Evolutionary conservation across 2,797 vertebrate species (phyloP), one percentile per base, ranked within the genome.

Genomic region (Xyrichtys novacula): DNA sequence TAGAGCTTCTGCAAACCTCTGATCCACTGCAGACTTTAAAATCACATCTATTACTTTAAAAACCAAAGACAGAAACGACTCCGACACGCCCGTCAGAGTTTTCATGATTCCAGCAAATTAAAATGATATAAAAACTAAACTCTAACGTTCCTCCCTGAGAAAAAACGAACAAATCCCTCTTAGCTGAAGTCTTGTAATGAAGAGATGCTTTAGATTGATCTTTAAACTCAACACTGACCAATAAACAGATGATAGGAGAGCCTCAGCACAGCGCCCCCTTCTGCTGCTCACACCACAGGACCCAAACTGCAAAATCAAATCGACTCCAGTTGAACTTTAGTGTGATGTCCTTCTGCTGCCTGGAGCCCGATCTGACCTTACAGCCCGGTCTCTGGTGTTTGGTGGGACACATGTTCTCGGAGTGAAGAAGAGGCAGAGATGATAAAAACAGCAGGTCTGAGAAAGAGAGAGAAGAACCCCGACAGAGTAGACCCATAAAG

Each of bases 61-160:
- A 67, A 20, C 22, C 4, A 39, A 8, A 32, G 36, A n/a, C 36
- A 25, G 14, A 52, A 48, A 38, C 26, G 68, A 29, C 1, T 22
- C 17, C 50, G 50, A n/a, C 54, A 80, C 48, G 38, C 10, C 16
- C 25, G 12, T 23, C 1, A 34, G 20, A 60, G 7, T 19, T 19
- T 39, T 9, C 9, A 70, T 50, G 0, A 63, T 29, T 71, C 40
- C 43, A 65, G 52, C 55, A 73, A 74, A 58, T 11, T 34, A 31
- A 38, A 58, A 57, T 7, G 5, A 49, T 57, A 22, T 16, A 65
- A 10, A 53, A 67, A 40, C 10, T 47, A 76, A 64, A 44, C 17
- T 64, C 55, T 50, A 34, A 28, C 6, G 40, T 44, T 61, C 26
- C 7, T 89, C 78, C 86, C 86, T 87, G 82, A 88, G 76, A 78